phyloP scores from a whole-genome alignment of 2,888 invertebrate species.

The Parnassius mnemosyne region DNA sequence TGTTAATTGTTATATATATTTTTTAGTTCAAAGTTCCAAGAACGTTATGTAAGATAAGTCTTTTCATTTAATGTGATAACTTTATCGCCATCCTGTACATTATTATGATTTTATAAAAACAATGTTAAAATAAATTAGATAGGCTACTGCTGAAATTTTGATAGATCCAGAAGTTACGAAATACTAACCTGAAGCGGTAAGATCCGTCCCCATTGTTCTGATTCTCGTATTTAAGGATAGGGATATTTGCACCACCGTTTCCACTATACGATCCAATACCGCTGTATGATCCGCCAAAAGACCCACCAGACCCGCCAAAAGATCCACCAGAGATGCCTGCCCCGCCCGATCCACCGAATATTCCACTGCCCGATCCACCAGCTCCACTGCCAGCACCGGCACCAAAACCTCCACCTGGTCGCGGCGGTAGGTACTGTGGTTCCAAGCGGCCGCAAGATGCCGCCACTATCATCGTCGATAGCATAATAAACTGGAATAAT shows the following conservation, averaged over 20 bases:
- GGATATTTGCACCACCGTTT: conserved; percentile 59
- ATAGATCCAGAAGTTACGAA: neutral
- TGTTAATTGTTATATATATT: no score
- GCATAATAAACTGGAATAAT: conserved; percentile 39
- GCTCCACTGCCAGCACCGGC: conserved; percentile 35
- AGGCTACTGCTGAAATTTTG: no score
- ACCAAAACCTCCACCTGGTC: conserved; percentile 40
- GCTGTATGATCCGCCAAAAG: conserved; percentile 30
- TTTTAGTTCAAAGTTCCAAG: no score
- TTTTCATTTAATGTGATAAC: no score
- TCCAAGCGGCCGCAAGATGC: conserved; percentile 59
- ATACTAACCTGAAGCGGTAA: conserved; percentile 81
- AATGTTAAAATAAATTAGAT: no score
- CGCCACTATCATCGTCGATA: conserved; percentile 55
- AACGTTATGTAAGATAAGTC: no score
- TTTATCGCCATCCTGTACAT: no score
- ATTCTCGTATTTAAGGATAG: conserved; percentile 82
- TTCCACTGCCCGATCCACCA: conserved; percentile 37
- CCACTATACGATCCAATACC: conserved; percentile 37
- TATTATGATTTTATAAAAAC: no score
- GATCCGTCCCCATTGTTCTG: conserved; percentile 84
- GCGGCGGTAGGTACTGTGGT: conserved; percentile 55
- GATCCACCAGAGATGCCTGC: conserved; percentile 31
- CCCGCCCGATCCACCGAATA: conserved; percentile 45
- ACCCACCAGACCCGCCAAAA: conserved; percentile 43